A percentile compares a stretch with the other conserved stretches of the same genome.
Conservation (phyloP, 1,140 invertebrate genomes). For the Neomicropteryx cornuta region DNA sequence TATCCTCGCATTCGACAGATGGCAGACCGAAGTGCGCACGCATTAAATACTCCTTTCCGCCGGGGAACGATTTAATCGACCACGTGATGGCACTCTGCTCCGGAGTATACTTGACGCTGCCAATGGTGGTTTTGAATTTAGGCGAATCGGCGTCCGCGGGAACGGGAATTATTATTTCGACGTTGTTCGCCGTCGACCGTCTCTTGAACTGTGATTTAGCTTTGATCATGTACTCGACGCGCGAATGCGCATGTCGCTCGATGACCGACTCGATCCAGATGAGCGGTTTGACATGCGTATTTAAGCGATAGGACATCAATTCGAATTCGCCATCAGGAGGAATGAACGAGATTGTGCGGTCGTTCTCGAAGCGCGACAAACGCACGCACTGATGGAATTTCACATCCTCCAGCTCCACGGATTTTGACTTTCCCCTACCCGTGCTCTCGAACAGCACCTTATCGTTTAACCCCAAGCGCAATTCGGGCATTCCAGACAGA, state of each 20-base stretch:
- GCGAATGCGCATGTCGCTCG: constrained; percentile 93
- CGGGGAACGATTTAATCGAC: constrained; percentile 99
- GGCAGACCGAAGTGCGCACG: constrained; percentile 98
- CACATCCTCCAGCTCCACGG: constrained; percentile 97
- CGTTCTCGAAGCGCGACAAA: constrained; percentile 95
- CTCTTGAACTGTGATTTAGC: constrained; percentile 99
- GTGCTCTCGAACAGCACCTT: constrained; percentile 98
- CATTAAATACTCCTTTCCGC: constrained; percentile 99
- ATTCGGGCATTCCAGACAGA: constrained; percentile 98
- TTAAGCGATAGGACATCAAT: constrained; percentile 98
- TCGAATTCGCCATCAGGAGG: constrained; percentile 99
- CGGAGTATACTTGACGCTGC: constrained; percentile 94
- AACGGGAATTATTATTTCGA: constrained; percentile 98
- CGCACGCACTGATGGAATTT: constrained; percentile 99
- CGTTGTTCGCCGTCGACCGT: constrained; percentile 96
- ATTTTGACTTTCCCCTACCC: constrained; percentile 95
- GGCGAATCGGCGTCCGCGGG: constrained; percentile 97
- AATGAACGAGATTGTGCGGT: constrained; percentile 97
- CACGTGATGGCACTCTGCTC: constrained; percentile 97
- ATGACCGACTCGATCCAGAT: constrained; percentile 99
- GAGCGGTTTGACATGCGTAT: constrained; percentile 95
- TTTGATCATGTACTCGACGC: constrained; percentile 99
- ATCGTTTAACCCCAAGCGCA: constrained; percentile 96
- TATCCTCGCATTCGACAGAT: constrained; percentile 90
- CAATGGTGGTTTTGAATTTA: constrained; percentile 98